Conservation (phyloP, 2,888 invertebrate species). For the Coleophora flavipennella region DNA sequence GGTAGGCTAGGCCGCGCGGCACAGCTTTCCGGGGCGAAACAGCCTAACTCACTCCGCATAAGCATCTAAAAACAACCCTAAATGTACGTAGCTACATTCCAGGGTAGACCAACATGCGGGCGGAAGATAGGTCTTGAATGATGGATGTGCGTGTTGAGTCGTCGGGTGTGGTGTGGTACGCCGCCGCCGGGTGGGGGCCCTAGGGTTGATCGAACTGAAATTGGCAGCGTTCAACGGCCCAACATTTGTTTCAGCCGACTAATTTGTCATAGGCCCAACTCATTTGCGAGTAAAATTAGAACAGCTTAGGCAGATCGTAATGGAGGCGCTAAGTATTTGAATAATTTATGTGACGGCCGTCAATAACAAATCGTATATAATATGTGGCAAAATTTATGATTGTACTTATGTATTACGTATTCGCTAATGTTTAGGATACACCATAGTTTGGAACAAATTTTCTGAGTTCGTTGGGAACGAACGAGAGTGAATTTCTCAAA, state of each 20-base stretch:
- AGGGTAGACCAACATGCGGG: conserved; percentile 29
- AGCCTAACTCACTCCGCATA: conserved; percentile 27
- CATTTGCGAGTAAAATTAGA: conserved; percentile 6
- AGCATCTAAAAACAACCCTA: conserved; percentile 38
- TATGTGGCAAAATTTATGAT: too few relatives aligned
- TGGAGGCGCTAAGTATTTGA: too few relatives aligned
- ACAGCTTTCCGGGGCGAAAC: conserved; percentile 16
- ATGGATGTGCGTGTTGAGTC: conserved; percentile 43
- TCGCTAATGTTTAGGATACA: too few relatives aligned
- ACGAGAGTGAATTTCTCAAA: conserved; percentile 12
- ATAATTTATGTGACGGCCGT: too few relatives aligned
- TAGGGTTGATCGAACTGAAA: conserved; percentile 64
- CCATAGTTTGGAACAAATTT: not conserved
- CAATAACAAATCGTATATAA: too few relatives aligned
- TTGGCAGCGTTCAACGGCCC: conserved; percentile 54
- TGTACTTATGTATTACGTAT: too few relatives aligned
- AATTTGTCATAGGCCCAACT: conserved; percentile 30
- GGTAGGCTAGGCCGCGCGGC: conserved; percentile 33
- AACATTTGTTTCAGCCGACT: conserved; percentile 43
- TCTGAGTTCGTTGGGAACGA: too few relatives aligned
- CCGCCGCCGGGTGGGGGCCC: conserved; percentile 25
- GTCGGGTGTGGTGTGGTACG: conserved; percentile 23
- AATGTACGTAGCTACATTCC: conserved; percentile 28
- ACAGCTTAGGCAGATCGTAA: too few relatives aligned
- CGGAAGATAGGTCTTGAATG: conserved; percentile 48